Evolutionary conservation across 2,797 vertebrate species (phyloP), one percentile per base, ranked within the genome.

Genomic region (Danio kyathit): DNA sequence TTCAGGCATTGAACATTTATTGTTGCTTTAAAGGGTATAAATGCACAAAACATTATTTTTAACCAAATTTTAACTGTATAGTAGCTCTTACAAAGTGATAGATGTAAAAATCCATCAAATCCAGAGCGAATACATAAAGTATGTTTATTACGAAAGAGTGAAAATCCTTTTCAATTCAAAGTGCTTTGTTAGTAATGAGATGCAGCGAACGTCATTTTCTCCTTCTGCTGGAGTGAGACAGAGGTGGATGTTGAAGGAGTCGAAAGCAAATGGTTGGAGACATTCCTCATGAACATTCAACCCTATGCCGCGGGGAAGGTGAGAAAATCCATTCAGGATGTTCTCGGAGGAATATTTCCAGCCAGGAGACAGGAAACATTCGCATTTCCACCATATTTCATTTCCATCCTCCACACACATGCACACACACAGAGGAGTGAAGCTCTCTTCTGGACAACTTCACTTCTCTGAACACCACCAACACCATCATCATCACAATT

Each of bases 381-480:
- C 71, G 14, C 38, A 66, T 82, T 73, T 76, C 48, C 64, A 75
- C 64, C 69, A 59, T 52, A 77, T 74, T 86, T 85, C 85, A 72
- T 71, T 54, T 54, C 17, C 38, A 52, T 72, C 46, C 66, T 43
- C 10, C 64, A 46, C 43, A 10, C 48, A 4, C 65, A 8, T 8
- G 5, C 29, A 64, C 60, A 44, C 60, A 51, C 59, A 13, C 6
- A 17, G 14, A 29, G 29, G 3, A 29, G 29, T 48, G 52, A 67
- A 57, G 75, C 12, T 67, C 19, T 51, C 38, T 63, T 75, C 74
- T 16, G 49, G 19, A 78, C 43, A 70, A 78, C 79, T 29, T 29
- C 3, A 29, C 81, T 80, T 89, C 86, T 84, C 79, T 88, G 89
- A 91, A 91, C 89, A 88, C 82, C 88, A 76, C 85, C 90, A 87